These are phyloP conservation scores for Astropecten irregularis DNA, from an alignment of 53 echinoderm and acorn worm species.

Conservation along the genomic window DNA sequence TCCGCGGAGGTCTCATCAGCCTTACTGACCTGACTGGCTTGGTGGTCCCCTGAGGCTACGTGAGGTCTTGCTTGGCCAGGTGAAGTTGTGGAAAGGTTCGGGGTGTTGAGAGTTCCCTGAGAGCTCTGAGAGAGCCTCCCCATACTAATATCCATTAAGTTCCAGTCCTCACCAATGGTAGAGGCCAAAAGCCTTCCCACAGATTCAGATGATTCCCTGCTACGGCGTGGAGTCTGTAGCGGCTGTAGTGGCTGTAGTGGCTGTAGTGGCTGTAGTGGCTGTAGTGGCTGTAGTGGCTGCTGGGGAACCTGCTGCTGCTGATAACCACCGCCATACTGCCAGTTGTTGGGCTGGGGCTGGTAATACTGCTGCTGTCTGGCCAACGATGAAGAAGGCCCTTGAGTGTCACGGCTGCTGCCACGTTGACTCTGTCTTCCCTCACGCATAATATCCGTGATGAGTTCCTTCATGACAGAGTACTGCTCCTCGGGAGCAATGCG, in stretches of 20 bases:
- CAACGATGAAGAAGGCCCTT: not conserved
- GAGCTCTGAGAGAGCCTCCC: not conserved
- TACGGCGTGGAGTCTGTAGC: not conserved
- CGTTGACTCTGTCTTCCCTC: not conserved
- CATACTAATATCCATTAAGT: no score
- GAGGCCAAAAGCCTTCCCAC: not conserved
- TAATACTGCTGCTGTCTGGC: not conserved
- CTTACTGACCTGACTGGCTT: no score
- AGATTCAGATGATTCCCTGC: not conserved
- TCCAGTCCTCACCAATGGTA: no score
- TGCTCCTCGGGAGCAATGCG: conserved; percentile 45
- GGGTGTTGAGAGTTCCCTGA: not conserved
- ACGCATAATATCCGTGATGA: conserved; percentile 25
- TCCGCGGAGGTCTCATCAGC: no score
- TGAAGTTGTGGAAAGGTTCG: not conserved
- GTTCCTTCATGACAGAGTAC: conserved; percentile 36
- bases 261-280: not conserved
- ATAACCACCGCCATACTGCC: not conserved
- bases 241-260: not conserved
- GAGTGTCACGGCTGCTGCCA: not conserved
- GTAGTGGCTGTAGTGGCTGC: not conserved
- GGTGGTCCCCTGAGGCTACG: no score
- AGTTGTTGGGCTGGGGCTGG: not conserved
- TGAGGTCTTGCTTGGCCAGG: not conserved
- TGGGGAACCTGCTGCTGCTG: not conserved